These are phyloP conservation scores for Synaphobranchus kaupii DNA, from an alignment of 2,797 vertebrate genomes.

Conservation along the genomic window DNA sequence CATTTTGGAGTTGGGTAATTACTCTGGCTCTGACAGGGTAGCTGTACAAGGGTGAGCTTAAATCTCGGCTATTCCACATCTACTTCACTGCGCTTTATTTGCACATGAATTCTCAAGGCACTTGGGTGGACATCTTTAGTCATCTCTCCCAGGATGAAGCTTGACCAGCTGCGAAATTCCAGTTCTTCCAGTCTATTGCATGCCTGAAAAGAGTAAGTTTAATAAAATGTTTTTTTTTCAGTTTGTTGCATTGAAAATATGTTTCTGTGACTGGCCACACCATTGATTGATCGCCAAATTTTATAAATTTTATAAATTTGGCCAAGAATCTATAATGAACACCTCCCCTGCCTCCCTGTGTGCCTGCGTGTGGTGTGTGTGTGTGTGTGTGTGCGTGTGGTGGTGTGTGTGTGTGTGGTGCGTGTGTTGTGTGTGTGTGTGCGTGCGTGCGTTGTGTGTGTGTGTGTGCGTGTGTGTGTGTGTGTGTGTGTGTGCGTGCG, in stretches of 20 bases:
- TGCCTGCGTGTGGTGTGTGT: not conserved
- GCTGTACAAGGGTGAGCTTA: not conserved
- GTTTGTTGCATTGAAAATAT: conserved; percentile 9
- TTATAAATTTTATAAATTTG: too few relatives aligned
- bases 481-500: conserved; percentile 28
- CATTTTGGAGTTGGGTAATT: conserved; percentile 79
- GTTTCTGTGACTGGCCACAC: not conserved
- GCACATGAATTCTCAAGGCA: not conserved
- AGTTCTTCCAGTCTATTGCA: too few relatives aligned
- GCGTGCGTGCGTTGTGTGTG: conserved; percentile 34
- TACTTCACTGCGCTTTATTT: conserved; percentile 1
- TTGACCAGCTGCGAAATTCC: not conserved
- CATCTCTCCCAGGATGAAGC: not conserved
- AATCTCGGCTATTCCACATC: not conserved
- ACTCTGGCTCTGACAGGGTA: conserved; percentile 66
- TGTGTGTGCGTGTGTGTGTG: conserved; percentile 8
- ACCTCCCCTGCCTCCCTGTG: not conserved
- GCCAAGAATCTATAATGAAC: too few relatives aligned
- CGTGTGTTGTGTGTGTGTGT: conserved; percentile 14
- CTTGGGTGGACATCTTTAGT: not conserved
- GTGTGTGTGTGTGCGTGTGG: conserved; percentile 34
- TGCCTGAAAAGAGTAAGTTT: not conserved
- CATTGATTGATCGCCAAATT: not conserved
- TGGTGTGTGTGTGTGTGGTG: conserved; percentile 19
- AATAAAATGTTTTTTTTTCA: not conserved